Conservation (phyloP, 1,140 invertebrate genomes). For the Plodia interpunctella region DNA sequence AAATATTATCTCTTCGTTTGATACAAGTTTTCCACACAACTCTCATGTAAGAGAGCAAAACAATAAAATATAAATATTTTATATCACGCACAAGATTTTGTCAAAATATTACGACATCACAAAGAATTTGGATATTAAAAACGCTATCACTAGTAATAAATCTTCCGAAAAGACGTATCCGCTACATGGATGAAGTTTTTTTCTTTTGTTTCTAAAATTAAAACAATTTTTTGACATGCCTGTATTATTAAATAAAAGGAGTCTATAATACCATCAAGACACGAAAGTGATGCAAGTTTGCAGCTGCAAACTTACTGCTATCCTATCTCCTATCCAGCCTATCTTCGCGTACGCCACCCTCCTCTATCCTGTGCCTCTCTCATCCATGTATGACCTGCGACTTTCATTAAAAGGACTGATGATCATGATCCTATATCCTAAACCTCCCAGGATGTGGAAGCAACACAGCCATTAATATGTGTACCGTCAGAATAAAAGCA, state of each 20-base stretch:
- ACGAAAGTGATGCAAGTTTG: no score
- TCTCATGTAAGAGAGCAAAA: constrained; percentile 63
- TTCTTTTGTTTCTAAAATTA: constrained; percentile 72
- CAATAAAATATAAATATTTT: constrained; percentile 44
- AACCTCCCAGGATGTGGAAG: no score
- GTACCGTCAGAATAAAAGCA: no score
- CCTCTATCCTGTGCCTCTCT: no score
- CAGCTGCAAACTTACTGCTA: no score
- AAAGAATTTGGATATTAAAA: constrained; percentile 76
- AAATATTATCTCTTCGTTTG: constrained; percentile 43
- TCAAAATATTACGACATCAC: constrained; percentile 71
- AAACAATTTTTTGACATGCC: constrained; percentile 41
- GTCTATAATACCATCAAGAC: constrained; percentile 10
- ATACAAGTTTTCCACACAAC: constrained; percentile 50
- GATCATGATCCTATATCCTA: no score
- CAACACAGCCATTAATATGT: no score
- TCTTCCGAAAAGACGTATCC: constrained; percentile 70
- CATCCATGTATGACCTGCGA: no score
- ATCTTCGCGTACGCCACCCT: no score
- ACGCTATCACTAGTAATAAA: constrained; percentile 67
- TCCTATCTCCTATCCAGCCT: no score
- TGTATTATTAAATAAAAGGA: constrained; percentile 24
- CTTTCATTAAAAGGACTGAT: no score
- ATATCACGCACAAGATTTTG: constrained; percentile 66
- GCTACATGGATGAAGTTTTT: constrained; percentile 64